Percentiles rank a stretch among this genome's conserved stretches.
These are phyloP conservation scores for Diacarnus erythraeanus DNA, from an alignment of 37 sponge, comb jelly and placozoan genomes.

Conservation along the genomic window DNA sequence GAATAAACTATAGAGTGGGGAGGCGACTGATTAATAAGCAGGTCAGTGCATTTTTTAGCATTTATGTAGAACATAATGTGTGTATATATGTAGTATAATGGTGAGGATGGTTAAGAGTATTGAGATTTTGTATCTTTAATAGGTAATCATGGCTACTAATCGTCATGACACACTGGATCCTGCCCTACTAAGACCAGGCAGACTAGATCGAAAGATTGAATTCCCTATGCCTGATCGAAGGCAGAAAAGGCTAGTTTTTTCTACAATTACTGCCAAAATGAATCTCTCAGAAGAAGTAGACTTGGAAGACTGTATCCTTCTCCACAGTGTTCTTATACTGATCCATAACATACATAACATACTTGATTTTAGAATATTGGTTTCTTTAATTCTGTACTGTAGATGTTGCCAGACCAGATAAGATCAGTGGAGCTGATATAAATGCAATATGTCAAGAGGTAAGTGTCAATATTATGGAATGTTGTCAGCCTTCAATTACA, in stretches of 20 bases:
- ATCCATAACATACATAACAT: too few relatives aligned
- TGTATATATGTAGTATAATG: background rate
- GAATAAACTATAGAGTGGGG: too few relatives aligned
- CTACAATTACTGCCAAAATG: slow-evolving; percentile 95
- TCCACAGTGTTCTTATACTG: too few relatives aligned
- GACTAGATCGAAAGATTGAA: slow-evolving; percentile 97
- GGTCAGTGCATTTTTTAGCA: too few relatives aligned
- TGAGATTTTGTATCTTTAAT: background rate
- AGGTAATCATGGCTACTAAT: slow-evolving; percentile 99
- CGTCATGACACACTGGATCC: slow-evolving; percentile 98
- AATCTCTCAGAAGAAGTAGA: slow-evolving; percentile 99
- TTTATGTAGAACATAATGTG: background rate
- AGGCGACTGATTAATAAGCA: too few relatives aligned
- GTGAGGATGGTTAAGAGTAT: background rate
- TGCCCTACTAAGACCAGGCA: slow-evolving; percentile 94
- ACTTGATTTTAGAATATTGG: background rate
- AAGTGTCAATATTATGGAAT: too few relatives aligned
- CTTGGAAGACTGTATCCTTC: slow-evolving; percentile 92
- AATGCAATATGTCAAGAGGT: slow-evolving; percentile 99
- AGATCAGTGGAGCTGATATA: slow-evolving; percentile 97
- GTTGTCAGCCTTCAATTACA: too few relatives aligned
- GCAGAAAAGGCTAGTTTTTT: slow-evolving; percentile 94
- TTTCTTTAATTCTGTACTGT: background rate
- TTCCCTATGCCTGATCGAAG: slow-evolving; percentile 97
- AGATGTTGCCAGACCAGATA: slow-evolving; percentile 97